A percentile compares a stretch with the other conserved stretches of the same genome.
phyloP scores from a whole-genome alignment of 2,113 vertebrate species.

The Anoura caudifer region DNA sequence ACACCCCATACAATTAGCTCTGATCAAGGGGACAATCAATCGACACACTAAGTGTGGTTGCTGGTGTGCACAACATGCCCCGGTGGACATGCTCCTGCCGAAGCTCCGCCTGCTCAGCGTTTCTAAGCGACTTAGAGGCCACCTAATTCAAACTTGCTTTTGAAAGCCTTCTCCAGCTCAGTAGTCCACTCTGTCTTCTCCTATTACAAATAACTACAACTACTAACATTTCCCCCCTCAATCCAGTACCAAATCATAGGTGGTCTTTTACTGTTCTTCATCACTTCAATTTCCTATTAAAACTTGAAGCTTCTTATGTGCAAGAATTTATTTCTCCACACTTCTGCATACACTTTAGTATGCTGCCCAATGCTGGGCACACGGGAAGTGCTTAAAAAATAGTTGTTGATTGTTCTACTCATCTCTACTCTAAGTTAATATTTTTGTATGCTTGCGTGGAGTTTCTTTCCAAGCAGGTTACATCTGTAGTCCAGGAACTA shows the following conservation, averaged over 20 bases:
- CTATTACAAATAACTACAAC: background rate
- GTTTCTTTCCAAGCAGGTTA: background rate
- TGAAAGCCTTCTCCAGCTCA: background rate
- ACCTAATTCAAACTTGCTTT: background rate
- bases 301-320: background rate
- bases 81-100: background rate
- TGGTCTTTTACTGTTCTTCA: background rate
- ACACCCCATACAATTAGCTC: background rate
- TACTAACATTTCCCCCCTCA: fast-evolving
- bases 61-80: background rate
- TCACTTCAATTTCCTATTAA: background rate
- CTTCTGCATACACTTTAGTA: background rate
- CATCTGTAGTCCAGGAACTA: background rate
- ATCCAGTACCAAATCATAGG: background rate
- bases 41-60: background rate
- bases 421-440: background rate
- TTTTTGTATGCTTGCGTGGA: background rate
- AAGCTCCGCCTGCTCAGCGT: background rate
- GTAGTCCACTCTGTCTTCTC: background rate
- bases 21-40: background rate
- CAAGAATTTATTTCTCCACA: background rate
- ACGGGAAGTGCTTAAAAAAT: background rate
- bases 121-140: background rate
- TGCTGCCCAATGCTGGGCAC: background rate
- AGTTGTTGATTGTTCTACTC: background rate